These are phyloP conservation scores for Mesoclemmys tuberculata DNA, from an alignment of 2,113 vertebrate species.

Conservation along the genomic window DNA sequence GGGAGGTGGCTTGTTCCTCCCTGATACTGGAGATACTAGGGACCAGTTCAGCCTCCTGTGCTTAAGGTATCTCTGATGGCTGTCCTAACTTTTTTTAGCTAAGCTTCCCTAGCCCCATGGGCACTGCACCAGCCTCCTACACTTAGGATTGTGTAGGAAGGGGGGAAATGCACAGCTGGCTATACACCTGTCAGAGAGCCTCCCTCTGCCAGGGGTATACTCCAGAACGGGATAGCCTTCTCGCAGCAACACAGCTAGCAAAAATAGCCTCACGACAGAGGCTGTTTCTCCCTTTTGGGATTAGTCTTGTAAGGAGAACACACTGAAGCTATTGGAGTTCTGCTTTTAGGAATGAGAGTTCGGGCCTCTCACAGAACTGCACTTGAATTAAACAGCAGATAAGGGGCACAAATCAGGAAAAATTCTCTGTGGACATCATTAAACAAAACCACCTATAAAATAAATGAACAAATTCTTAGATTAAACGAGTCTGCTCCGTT, in stretches of 20 bases:
- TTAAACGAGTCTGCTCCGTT: not conserved
- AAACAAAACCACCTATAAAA: not conserved
- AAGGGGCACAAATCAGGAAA: not conserved
- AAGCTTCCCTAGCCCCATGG: fast-evolving
- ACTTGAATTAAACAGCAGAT: not conserved
- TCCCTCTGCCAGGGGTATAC: not conserved
- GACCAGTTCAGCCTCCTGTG: fast-evolving
- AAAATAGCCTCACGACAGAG: fast-evolving
- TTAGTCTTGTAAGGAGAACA: fast-evolving
- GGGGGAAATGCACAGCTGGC: fast-evolving
- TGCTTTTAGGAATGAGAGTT: not conserved
- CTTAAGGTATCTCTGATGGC: fast-evolving
- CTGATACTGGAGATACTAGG: not conserved
- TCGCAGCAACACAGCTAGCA: fast-evolving
- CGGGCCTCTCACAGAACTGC: not conserved
- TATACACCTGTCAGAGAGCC: not conserved
- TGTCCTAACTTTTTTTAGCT: fast-evolving
- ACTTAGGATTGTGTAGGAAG: not conserved
- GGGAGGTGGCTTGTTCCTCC: not conserved
- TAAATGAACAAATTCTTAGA: not conserved
- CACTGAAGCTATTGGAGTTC: fast-evolving
- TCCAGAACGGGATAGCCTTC: fast-evolving
- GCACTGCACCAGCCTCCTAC: not conserved
- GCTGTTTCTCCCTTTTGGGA: not conserved
- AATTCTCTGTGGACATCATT: not conserved